Evolutionary conservation across 2,888 invertebrate species (phyloP), one percentile per base, ranked within the genome.

Genomic region (Bombylius discolor): DNA sequence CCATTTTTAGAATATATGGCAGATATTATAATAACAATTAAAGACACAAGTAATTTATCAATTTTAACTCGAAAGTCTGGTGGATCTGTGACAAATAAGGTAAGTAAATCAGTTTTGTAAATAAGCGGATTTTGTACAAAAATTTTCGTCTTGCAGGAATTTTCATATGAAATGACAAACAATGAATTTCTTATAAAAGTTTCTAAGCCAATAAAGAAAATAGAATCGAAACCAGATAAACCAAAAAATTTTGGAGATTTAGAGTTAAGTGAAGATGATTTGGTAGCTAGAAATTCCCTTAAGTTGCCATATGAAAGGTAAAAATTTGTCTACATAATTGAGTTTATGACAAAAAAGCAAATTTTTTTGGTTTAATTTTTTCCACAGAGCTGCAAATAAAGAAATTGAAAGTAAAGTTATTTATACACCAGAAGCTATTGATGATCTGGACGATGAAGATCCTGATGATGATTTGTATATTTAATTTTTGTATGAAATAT

Each of bases 401-500:
- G 33, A 47, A 33, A 7, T 3, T 1, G 79, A 78, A 58, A 81
- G 83, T 47, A 81, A 81, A 67, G 85, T 89, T 44, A 79, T 82
- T 62, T 89, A 90, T 66, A 79, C 83, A 61, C 85, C 88, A 11
- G 89, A 90, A 72, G 82, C 81, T 54, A 78, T 81, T 4, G 89
- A 89, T 70, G 89, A 89, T 69, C 84, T 87, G 77, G 90, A 90
- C 66, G 89, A 88, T 66, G 89, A 89, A 73, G 89, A 90, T 74
- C 89, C 89, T 3, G 90, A 90, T 77, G 89, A 90, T 70, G 90
- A 90, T 74, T 76, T 90, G 59, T 82, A 85, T 73, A 81, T 89
- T 65, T 82, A 75, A 51, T 23, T 23, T 23, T 23, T 23, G 23
- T 23, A 23, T 23, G 23, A 23, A 23, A 23, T 23, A 23, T 23